Conservation (phyloP, 1,140 invertebrate genomes). For the Parasteatoda tepidariorum region DNA sequence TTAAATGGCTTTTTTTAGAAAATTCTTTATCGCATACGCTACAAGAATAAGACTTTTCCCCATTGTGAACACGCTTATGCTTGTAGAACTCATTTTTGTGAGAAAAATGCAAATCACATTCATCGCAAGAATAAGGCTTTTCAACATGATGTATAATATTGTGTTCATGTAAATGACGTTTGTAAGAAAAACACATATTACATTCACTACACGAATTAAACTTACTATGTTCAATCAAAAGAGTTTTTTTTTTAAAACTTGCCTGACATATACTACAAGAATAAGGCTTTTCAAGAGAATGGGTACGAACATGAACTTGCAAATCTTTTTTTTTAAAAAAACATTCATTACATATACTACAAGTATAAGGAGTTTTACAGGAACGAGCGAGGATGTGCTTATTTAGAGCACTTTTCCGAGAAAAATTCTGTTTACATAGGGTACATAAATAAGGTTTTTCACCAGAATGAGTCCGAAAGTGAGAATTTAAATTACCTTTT, state of each 20-base stretch:
- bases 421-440: background rate
- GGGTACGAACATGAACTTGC: background rate
- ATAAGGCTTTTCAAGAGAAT: background rate
- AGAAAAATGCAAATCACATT: constrained; percentile 90
- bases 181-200: no score
- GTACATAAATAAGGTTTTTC: no score
- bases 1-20: constrained; percentile 91
- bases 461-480: constrained; percentile 88
- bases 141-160: constrained; percentile 92
- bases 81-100: constrained; percentile 91
- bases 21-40: constrained; percentile 89
- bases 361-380: background rate
- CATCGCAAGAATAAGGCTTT: constrained; percentile 89
- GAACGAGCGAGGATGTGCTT: background rate
- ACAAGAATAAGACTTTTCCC: constrained; percentile 93
- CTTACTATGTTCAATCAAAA: background rate
- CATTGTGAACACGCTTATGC: constrained; percentile 93
- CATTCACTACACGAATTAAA: no score
- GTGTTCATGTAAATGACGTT: constrained; percentile 92
- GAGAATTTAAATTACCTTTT: constrained; percentile 91
- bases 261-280: background rate
- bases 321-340: background rate
- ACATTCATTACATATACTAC: background rate
- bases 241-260: background rate
- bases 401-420: background rate